phyloP scores from a whole-genome alignment of 2,113 vertebrate genomes.

The Hippocampus mohnikei region DNA sequence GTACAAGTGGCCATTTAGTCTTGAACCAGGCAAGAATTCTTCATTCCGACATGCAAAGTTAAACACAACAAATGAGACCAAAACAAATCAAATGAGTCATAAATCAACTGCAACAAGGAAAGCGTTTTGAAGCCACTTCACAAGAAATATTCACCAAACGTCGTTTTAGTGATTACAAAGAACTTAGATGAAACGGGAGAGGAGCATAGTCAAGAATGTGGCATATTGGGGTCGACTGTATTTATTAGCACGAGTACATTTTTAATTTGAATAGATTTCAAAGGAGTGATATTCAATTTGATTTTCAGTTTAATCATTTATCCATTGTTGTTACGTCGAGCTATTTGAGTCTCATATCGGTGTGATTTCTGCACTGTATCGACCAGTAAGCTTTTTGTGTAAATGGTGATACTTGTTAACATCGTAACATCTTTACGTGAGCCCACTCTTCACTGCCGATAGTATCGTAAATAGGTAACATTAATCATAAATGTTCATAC shows the following conservation, averaged over 20 bases:
- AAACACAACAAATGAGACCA: conserved; percentile 4
- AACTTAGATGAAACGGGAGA: not conserved
- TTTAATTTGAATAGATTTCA: too few relatives aligned
- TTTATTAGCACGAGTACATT: too few relatives aligned
- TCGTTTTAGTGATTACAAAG: not conserved
- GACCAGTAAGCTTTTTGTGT: too few relatives aligned
- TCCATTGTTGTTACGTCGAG: too few relatives aligned
- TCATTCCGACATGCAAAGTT: not conserved
- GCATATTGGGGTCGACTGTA: not conserved
- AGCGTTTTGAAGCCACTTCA: not conserved
- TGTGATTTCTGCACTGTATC: too few relatives aligned
- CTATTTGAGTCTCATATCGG: too few relatives aligned
- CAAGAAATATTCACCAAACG: not conserved
- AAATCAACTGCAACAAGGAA: not conserved
- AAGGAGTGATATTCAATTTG: not conserved
- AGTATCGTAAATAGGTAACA: too few relatives aligned
- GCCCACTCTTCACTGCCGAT: too few relatives aligned
- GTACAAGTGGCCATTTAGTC: conserved; percentile 3
- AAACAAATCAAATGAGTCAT: conserved; percentile 2
- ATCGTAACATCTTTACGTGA: too few relatives aligned
- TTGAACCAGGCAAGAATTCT: not conserved
- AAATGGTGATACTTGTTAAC: too few relatives aligned
- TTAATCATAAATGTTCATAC: too few relatives aligned
- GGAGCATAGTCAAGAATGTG: not conserved
- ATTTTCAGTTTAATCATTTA: not conserved